These are phyloP conservation scores for Neoarius graeffei DNA, from an alignment of 2,113 vertebrate genomes.

Conservation along the genomic window DNA sequence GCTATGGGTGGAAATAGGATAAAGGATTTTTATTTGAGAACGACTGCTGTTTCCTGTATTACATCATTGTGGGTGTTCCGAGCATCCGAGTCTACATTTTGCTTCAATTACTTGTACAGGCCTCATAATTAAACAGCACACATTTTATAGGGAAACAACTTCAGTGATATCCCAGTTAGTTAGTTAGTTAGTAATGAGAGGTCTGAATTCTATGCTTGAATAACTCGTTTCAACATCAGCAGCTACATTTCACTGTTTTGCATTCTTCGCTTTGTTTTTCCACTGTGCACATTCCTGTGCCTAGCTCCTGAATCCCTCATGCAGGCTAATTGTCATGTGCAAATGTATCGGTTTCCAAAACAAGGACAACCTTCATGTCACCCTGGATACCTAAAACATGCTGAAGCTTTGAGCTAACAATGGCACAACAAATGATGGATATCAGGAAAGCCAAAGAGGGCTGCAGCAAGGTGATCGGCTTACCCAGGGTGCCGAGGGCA, in stretches of 20 bases:
- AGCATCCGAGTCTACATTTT: background rate
- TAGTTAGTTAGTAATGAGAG: background rate
- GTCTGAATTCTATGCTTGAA: slow-evolving; percentile 13
- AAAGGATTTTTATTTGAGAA: background rate
- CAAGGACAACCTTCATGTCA: slow-evolving; percentile 43
- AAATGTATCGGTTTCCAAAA: slow-evolving; percentile 51
- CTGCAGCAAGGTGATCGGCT: slow-evolving; percentile 53
- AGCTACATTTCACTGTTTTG: slow-evolving; percentile 37
- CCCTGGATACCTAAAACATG: slow-evolving; percentile 32
- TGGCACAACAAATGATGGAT: slow-evolving; percentile 35
- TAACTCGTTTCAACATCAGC: background rate
- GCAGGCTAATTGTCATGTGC: slow-evolving; percentile 50
- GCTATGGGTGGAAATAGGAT: background rate
- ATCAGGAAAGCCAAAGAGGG: slow-evolving; percentile 14
- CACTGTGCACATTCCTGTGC: slow-evolving; percentile 28
- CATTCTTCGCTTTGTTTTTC: slow-evolving; percentile 40
- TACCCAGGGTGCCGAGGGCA: slow-evolving; percentile 65
- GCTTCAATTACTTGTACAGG: background rate
- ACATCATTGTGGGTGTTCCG: background rate
- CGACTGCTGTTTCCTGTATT: background rate
- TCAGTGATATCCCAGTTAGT: background rate
- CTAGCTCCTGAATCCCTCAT: slow-evolving; percentile 42
- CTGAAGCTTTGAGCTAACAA: slow-evolving; percentile 35
- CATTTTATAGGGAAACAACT: background rate
- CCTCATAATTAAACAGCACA: background rate